phyloP scores from a whole-genome alignment of 2,113 vertebrate genomes.

The Lota lota region DNA sequence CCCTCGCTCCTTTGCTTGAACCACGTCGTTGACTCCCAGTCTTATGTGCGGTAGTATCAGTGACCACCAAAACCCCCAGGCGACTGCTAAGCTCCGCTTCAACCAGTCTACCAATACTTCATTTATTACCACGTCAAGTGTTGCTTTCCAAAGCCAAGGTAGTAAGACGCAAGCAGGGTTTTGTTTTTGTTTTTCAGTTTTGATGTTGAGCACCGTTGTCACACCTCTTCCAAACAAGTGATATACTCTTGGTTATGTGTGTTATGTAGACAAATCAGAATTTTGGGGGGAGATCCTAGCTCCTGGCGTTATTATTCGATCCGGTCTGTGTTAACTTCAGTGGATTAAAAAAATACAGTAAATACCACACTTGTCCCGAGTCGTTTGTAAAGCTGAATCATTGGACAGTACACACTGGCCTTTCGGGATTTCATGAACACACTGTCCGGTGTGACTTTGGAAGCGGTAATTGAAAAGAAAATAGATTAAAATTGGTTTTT shows the following conservation, averaged over 20 bases:
- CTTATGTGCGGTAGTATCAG: constrained; percentile 25
- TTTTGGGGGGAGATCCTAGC: constrained; percentile 35
- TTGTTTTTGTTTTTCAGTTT: constrained; percentile 57
- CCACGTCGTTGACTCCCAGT: constrained; percentile 19
- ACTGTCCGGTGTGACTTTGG: background rate
- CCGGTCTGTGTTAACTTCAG: constrained; percentile 67
- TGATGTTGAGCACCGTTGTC: constrained; percentile 58
- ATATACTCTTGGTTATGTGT: constrained; percentile 60
- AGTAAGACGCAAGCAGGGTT: constrained; percentile 31
- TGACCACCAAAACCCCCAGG: constrained; percentile 18
- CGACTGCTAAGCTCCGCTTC: background rate
- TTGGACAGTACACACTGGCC: background rate
- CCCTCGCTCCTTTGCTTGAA: constrained; percentile 11
- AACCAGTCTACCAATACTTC: constrained; percentile 13
- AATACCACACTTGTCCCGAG: background rate
- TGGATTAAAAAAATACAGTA: constrained; percentile 69
- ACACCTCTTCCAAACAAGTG: constrained; percentile 51
- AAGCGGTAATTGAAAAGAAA: background rate
- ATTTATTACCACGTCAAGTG: constrained; percentile 56
- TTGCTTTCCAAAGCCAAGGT: constrained; percentile 29
- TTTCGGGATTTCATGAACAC: background rate
- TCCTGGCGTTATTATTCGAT: constrained; percentile 63
- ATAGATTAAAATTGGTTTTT: no score
- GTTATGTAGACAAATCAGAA: constrained; percentile 58
- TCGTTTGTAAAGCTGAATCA: constrained; percentile 1